These are phyloP conservation scores for Lacanobia wlatinum DNA, from an alignment of 2,888 invertebrate species.

Conservation along the genomic window DNA sequence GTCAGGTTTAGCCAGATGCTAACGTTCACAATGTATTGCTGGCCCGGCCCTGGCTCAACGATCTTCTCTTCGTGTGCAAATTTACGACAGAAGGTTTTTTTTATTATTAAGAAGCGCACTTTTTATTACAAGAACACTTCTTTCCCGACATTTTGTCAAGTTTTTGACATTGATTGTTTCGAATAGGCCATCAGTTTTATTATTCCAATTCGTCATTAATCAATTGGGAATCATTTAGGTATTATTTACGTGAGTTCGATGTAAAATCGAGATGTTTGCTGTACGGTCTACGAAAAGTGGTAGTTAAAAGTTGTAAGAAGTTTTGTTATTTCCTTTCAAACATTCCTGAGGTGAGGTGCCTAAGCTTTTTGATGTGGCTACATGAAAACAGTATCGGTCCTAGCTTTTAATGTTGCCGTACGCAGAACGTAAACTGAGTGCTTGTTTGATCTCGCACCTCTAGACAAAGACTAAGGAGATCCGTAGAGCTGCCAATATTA, in stretches of 20 bases:
- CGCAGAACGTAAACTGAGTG: constrained; percentile 67
- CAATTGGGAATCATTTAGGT: not conserved
- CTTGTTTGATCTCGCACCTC: constrained; percentile 71
- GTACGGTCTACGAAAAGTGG: constrained; percentile 16
- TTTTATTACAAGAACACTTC: too few relatives aligned
- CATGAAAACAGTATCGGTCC: constrained; percentile 64
- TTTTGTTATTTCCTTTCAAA: constrained; percentile 52
- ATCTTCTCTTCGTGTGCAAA: not conserved
- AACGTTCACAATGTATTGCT: not conserved
- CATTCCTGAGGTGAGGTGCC: constrained; percentile 51
- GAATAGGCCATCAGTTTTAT: not conserved
- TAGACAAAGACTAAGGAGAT: constrained; percentile 44
- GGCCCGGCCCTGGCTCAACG: not conserved
- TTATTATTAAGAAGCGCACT: too few relatives aligned
- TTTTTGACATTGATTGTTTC: too few relatives aligned
- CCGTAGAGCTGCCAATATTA: constrained; percentile 40
- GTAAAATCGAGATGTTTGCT: not conserved
- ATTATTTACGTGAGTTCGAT: not conserved
- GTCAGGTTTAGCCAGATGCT: constrained; percentile 7
- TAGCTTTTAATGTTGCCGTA: constrained; percentile 68
- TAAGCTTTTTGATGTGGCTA: constrained; percentile 70
- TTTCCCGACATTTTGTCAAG: too few relatives aligned
- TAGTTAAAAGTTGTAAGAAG: constrained; percentile 51
- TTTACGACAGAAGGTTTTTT: too few relatives aligned
- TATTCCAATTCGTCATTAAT: not conserved